These are phyloP conservation scores for Potorous gilbertii DNA, from an alignment of 2,797 vertebrate species.

Conservation along the genomic window DNA sequence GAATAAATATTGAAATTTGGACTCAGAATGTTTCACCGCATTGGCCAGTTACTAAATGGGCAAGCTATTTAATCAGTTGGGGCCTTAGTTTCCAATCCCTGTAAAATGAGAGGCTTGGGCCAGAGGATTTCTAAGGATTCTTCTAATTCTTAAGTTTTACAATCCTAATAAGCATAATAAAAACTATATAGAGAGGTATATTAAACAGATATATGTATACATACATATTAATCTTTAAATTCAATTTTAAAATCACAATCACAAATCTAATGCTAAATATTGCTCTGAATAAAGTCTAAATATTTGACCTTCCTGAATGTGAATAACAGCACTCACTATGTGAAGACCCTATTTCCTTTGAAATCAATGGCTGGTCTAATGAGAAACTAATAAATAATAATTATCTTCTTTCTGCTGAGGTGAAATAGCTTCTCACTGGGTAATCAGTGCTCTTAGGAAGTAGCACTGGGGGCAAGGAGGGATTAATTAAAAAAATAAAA, in stretches of 20 bases:
- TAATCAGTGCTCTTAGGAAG: constrained; percentile 39
- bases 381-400: constrained; percentile 11
- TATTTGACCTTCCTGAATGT: constrained; percentile 19
- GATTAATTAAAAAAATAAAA: constrained; percentile 41
- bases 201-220: background rate
- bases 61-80: background rate
- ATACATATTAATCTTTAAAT: background rate
- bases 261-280: background rate
- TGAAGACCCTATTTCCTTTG: background rate
- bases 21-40: background rate
- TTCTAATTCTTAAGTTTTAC: background rate
- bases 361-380: background rate
- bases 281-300: constrained; percentile 36
- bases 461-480: background rate
- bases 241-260: background rate
- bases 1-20: background rate
- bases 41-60: background rate
- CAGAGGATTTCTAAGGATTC: background rate
- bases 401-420: constrained; percentile 34
- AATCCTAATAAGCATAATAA: background rate
- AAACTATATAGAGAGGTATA: background rate
- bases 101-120: background rate
- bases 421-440: constrained; percentile 33
- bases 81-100: background rate
- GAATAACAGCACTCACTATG: background rate